Evolutionary conservation across 2,797 vertebrate genomes (phyloP).

Genomic region (Notoglanidium macrostoma): DNA sequence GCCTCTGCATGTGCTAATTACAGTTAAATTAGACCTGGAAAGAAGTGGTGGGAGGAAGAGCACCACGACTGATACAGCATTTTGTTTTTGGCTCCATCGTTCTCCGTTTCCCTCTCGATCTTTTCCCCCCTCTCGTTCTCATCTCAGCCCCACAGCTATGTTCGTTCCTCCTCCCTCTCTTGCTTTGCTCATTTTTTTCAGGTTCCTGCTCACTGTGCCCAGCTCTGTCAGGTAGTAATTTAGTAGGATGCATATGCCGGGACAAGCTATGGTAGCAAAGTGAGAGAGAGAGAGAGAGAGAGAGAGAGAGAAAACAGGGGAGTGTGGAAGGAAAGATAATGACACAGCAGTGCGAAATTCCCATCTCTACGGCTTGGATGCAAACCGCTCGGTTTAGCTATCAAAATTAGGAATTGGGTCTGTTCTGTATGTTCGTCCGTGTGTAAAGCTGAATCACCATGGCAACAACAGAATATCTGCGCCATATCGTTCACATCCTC

Average conservation of each 20-base stretch:
- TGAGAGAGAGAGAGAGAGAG: constrained; percentile 12
- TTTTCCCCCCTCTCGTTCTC: neutral
- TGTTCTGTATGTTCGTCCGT: constrained; percentile 1
- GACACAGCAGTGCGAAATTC: constrained; percentile 16
- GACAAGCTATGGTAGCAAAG: constrained; percentile 19
- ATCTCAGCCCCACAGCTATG: neutral
- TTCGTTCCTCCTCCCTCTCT: neutral
- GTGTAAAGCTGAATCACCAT: neutral
- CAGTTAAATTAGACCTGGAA: constrained; percentile 74
- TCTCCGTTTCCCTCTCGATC: constrained; percentile 25
- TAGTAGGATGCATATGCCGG: constrained; percentile 47
- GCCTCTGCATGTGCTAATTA: constrained; percentile 72
- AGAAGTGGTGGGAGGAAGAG: constrained; percentile 58
- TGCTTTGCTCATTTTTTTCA: constrained; percentile 41
- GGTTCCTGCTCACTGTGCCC: constrained; percentile 33
- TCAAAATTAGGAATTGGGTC: neutral
- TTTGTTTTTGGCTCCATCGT: constrained; percentile 59
- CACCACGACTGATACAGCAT: constrained; percentile 59
- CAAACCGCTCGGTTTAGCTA: neutral
- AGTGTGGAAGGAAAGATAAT: neutral
- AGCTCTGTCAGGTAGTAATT: constrained; percentile 66
- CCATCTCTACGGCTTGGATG: neutral
- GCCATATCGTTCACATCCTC: neutral
- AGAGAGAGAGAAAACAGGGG: neutral
- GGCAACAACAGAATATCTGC: neutral